Evolutionary conservation across 2,113 vertebrate genomes (phyloP).

Genomic region (Sinosuthora webbiana): DNA sequence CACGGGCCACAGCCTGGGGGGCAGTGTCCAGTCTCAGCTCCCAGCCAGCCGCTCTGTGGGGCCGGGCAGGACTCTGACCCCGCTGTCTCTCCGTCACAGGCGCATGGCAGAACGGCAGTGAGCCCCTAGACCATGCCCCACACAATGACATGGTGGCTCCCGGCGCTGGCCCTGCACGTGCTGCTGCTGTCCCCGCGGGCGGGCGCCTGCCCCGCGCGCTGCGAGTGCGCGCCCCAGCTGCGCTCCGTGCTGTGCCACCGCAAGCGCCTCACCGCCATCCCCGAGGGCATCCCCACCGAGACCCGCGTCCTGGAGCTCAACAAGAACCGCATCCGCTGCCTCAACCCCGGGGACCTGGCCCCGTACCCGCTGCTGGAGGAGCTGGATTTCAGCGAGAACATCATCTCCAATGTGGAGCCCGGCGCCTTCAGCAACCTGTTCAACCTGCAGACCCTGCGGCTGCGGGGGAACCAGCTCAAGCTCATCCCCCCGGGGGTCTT

Average conservation of each 20-base stretch:
- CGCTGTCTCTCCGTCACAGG: slow-evolving; percentile 61
- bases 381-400: slow-evolving; percentile 93
- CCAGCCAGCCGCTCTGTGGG: fast-evolving
- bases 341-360: slow-evolving; percentile 86
- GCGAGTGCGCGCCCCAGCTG: slow-evolving; percentile 82
- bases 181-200: slow-evolving; percentile 56
- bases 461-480: slow-evolving; percentile 91
- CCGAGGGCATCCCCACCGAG: slow-evolving; percentile 88
- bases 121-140: slow-evolving; percentile 66
- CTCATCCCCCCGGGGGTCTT: slow-evolving; percentile 92
- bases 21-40: background rate
- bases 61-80: background rate
- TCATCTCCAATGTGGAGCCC: slow-evolving; percentile 90
- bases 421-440: slow-evolving; percentile 89
- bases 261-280: slow-evolving; percentile 85
- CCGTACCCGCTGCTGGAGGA: slow-evolving; percentile 85
- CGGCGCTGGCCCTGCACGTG: slow-evolving; percentile 74
- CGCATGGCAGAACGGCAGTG: slow-evolving; percentile 73
- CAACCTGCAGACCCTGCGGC: slow-evolving; percentile 81
- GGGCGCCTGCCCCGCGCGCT: slow-evolving; percentile 84
- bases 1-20: fast-evolving
- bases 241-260: slow-evolving; percentile 86
- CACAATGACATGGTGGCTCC: slow-evolving; percentile 78
- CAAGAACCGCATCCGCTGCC: slow-evolving; percentile 92
- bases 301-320: slow-evolving; percentile 88